Evolutionary conservation across 92 coral and sea anemone species (phyloP).

Genomic region (Parazoanthus atlanticus): DNA sequence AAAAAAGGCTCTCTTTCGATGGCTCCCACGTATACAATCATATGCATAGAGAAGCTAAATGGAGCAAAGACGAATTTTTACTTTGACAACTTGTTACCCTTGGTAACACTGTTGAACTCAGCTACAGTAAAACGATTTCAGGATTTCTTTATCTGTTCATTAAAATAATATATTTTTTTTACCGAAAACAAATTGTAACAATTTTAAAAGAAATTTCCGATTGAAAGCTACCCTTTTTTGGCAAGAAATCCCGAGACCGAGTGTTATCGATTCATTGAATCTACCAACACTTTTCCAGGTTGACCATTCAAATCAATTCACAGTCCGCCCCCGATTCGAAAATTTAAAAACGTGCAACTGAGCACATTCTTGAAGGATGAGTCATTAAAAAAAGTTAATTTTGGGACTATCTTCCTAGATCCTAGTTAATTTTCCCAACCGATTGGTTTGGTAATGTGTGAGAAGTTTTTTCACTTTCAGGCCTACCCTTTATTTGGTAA

Average conservation of each 20-base stretch:
- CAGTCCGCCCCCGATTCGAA: slow-evolving; percentile 21
- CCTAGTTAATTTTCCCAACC: neutral
- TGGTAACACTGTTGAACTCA: neutral
- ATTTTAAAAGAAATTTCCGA: neutral
- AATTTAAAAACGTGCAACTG: neutral
- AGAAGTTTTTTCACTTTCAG: neutral
- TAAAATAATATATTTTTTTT: neutral
- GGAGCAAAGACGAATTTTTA: neutral
- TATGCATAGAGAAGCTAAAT: neutral
- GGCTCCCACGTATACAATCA: neutral
- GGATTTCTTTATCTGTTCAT: neutral
- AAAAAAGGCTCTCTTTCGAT: neutral
- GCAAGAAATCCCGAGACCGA: neutral
- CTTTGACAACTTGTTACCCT: slow-evolving; percentile 18
- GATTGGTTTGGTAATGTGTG: neutral
- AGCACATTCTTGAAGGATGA: neutral
- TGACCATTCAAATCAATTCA: neutral
- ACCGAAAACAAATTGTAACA: neutral
- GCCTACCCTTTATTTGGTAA: slow-evolving; percentile 31
- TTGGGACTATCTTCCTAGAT: neutral
- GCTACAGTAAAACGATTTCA: neutral
- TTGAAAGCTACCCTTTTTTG: neutral
- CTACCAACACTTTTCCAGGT: neutral
- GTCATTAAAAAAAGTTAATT: neutral
- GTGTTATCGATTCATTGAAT: neutral